A percentile compares a stretch with the other conserved stretches of the same genome.
phyloP scores from a whole-genome alignment of 2,888 invertebrate genomes.

The Clistopyga incitator region DNA sequence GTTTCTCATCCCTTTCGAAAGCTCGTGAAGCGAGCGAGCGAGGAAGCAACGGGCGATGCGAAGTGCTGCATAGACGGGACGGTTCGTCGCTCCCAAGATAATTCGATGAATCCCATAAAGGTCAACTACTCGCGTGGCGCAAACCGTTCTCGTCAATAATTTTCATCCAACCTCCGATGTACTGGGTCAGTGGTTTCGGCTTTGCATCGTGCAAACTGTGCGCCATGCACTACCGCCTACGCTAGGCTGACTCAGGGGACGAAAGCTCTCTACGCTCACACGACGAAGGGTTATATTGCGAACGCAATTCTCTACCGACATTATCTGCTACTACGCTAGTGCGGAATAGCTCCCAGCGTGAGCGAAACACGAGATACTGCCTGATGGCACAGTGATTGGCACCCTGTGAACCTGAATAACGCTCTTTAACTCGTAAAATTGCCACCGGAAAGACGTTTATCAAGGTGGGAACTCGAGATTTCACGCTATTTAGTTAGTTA shows the following conservation, averaged over 20 bases:
- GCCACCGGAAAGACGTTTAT: too few species aligned
- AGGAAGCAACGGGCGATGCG: slow-evolving; percentile 17
- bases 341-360: not conserved
- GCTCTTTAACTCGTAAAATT: too few species aligned
- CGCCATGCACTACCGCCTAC: slow-evolving; percentile 38
- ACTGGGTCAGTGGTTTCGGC: slow-evolving; percentile 42
- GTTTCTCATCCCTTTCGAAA: slow-evolving; percentile 23
- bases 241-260: slow-evolving; percentile 1
- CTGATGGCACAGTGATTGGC: not conserved
- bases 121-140: slow-evolving; percentile 50
- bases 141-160: slow-evolving; percentile 50
- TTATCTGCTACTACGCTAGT: slow-evolving; percentile 19
- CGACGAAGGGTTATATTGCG: slow-evolving; percentile 5
- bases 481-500: too few species aligned
- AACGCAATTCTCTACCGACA: slow-evolving; percentile 17
- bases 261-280: slow-evolving; percentile 10
- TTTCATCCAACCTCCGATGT: slow-evolving; percentile 47
- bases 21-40: slow-evolving; percentile 49
- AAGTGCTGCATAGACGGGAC: slow-evolving; percentile 39
- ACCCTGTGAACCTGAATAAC: too few species aligned
- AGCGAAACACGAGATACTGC: not conserved
- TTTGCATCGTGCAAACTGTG: slow-evolving; percentile 29
- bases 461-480: too few species aligned
- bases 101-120: slow-evolving; percentile 66
- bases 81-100: slow-evolving; percentile 63